Evolutionary conservation across 2,113 vertebrate species (phyloP).

Genomic region (Tinamus guttatus): DNA sequence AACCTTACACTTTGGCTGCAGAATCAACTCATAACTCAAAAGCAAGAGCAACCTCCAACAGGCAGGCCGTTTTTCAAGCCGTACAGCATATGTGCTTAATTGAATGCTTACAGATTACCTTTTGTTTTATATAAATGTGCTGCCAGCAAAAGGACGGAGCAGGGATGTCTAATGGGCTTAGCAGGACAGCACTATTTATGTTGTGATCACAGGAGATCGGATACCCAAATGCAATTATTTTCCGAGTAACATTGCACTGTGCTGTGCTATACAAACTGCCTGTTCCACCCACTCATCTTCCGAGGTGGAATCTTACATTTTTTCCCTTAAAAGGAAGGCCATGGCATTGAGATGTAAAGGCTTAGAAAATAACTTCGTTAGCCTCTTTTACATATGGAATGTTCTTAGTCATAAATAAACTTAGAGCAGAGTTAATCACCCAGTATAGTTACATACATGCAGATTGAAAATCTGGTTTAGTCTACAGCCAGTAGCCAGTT

Average conservation of each 20-base stretch:
- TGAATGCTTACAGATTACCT: slow-evolving; percentile 39
- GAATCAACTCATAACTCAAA: background rate
- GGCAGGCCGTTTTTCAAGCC: slow-evolving; percentile 18
- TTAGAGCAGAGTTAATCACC: background rate
- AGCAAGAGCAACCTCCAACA: background rate
- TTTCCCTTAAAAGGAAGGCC: background rate
- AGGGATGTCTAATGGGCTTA: background rate
- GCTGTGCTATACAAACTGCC: background rate
- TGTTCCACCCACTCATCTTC: background rate
- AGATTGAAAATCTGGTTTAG: slow-evolving; percentile 9
- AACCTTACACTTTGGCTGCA: slow-evolving; percentile 18
- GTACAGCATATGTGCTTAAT: background rate
- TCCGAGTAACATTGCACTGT: background rate
- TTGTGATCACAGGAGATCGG: background rate
- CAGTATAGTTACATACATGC: background rate
- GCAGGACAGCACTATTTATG: background rate
- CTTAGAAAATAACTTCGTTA: background rate
- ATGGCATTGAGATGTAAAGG: background rate
- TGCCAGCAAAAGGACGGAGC: slow-evolving; percentile 1
- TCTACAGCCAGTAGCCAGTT: background rate
- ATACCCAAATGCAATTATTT: slow-evolving; percentile 5
- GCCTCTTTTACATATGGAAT: background rate
- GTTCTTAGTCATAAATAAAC: background rate
- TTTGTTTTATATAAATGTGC: slow-evolving; percentile 7
- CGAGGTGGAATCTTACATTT: background rate